Base-by-base conservation (phyloP, 2,888 invertebrate genomes). In the Reticulitermes lucifugus region DNA sequence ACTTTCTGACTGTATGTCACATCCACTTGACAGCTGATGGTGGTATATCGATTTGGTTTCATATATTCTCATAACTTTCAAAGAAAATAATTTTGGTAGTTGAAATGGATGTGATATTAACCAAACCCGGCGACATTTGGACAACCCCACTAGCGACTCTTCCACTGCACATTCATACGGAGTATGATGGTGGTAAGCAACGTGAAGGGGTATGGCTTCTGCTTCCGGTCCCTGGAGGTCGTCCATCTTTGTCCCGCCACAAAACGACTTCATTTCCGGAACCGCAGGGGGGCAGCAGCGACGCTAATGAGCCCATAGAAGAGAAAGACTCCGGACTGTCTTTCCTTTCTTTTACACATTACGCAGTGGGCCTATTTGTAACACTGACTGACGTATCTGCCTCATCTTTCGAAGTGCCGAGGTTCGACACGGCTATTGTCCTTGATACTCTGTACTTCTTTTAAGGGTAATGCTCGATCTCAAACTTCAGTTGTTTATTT, bases 261-360 rank as follows among this genome's bases (percentile, higher is more conserved):
- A 86, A 84, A 86, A 86, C 84, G 85, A 86, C 85, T 86, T 86
- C 86, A 86, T 86, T 86, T 86, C 85, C 86, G 83, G 82, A 29
- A 80, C 80, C 80, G 80, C 60, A 83, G 85, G 59, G 59, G 55
- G 73, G 75, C 85, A 73, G 60, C 43, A 82, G 51, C 25, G 85
- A 29, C 75, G 77, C 85, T 85, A 85, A 85, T 85, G 85, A 85
- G 83, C 79, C 84, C 65, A 51, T 51, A 21, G 70, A 22, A 35
- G 70, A 51, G 71, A 51, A 75, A n/a, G 10, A 70, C 14, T 9
- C 41, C 2, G 18, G 41, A 14, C 29, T 73, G 9, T 3, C 41
- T 73, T 35, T 41, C 21, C 43, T 73, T 21, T 73, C 73, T 73
- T 73, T 73, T 73, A 35, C 41, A 29, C 41, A 41, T 29, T 18